Evolutionary conservation across 2,113 vertebrate species (phyloP).

Genomic region (Anarrhichthys ocellatus): DNA sequence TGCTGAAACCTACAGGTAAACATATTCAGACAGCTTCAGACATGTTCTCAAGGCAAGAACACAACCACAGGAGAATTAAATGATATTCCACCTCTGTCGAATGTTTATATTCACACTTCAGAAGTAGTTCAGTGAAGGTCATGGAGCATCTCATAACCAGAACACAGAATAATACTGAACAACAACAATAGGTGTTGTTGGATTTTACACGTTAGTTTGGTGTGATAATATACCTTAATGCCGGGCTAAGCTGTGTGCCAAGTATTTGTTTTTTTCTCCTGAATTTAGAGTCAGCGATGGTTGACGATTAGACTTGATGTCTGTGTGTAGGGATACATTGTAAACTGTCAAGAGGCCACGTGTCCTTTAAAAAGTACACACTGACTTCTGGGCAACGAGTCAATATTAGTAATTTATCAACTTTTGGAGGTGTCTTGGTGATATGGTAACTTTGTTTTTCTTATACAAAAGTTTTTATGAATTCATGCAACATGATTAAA

Average conservation of each 20-base stretch:
- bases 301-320: neutral
- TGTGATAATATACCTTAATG: no score
- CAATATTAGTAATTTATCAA: neutral
- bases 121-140: constrained; percentile 19
- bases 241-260: neutral
- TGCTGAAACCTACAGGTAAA: constrained; percentile 55
- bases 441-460: neutral
- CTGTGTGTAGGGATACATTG: neutral
- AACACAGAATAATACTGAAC: neutral
- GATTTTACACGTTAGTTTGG: neutral
- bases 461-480: neutral
- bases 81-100: constrained; percentile 31
- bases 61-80: constrained; percentile 44
- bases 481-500: neutral
- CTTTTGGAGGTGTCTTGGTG: neutral
- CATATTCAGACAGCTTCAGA: constrained; percentile 54
- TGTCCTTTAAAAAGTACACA: neutral
- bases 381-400: neutral
- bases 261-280: neutral
- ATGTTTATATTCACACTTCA: constrained; percentile 24
- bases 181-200: neutral
- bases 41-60: constrained; percentile 37
- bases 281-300: neutral
- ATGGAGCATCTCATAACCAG: neutral
- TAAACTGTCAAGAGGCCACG: neutral